These are phyloP conservation scores for Dendrocincla tyrannina DNA, from an alignment of 2,797 vertebrate genomes.

Conservation along the genomic window DNA sequence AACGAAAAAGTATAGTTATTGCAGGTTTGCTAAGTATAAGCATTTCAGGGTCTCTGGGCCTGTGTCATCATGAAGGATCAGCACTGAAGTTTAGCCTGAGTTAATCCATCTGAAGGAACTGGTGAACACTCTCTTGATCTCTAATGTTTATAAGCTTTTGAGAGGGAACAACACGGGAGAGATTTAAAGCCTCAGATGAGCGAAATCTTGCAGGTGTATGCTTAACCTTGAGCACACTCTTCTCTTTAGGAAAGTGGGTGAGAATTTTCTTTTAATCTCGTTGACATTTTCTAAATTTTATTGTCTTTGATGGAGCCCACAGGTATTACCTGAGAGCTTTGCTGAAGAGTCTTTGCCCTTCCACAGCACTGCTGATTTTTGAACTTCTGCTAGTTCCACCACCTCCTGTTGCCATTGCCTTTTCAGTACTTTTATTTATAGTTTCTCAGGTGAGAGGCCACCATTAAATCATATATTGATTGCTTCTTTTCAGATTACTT, in stretches of 20 bases:
- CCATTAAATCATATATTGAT: not conserved
- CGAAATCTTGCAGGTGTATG: not conserved
- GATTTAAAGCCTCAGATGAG: not conserved
- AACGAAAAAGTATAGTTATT: not conserved
- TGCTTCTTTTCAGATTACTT: not conserved
- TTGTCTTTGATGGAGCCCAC: not conserved
- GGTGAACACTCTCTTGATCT: not conserved
- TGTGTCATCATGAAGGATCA: not conserved
- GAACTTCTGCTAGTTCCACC: not conserved
- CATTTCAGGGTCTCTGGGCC: not conserved
- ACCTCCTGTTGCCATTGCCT: not conserved
- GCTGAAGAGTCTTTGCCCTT: not conserved
- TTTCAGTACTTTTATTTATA: not conserved
- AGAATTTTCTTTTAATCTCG: not conserved
- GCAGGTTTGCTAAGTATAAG: not conserved
- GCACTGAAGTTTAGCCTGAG: not conserved
- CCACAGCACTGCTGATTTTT: not conserved
- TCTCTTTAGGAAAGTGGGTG: not conserved
- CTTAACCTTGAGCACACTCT: not conserved
- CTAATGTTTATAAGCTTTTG: not conserved
- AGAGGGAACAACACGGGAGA: not conserved
- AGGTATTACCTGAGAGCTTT: not conserved
- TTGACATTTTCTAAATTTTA: conserved; percentile 3
- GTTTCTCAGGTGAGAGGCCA: not conserved
- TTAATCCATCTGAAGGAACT: conserved; percentile 3